Evolutionary conservation across 2,797 vertebrate species (phyloP).

Genomic region (Sebastolobus altivelis): DNA sequence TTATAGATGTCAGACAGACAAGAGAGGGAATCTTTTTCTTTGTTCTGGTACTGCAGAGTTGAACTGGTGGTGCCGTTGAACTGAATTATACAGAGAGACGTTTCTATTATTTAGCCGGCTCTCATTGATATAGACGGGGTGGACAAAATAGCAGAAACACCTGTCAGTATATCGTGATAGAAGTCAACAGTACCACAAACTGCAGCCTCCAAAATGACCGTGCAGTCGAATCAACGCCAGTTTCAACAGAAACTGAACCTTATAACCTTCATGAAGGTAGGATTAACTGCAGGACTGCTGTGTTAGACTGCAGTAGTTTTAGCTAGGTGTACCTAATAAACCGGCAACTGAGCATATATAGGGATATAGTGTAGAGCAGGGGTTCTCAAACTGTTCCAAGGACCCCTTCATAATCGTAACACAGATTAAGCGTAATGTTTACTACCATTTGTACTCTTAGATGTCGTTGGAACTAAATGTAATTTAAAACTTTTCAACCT

Average conservation of each 20-base stretch:
- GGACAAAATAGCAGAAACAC: background rate
- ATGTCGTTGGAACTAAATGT: too few relatives aligned
- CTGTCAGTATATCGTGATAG: background rate
- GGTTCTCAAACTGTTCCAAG: too few relatives aligned
- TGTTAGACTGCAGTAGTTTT: background rate
- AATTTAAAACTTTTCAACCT: too few relatives aligned
- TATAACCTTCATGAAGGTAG: too few relatives aligned
- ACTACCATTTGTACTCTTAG: too few relatives aligned
- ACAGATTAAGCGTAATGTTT: too few relatives aligned
- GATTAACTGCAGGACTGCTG: background rate
- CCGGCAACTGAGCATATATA: background rate
- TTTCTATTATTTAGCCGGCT: background rate
- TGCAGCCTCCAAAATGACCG: background rate
- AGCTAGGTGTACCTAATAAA: background rate
- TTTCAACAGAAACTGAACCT: background rate
- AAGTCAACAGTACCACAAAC: background rate
- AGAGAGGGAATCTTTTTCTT: background rate
- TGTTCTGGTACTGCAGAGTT: background rate
- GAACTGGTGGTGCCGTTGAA: background rate
- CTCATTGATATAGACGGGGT: background rate
- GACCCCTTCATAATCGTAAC: too few relatives aligned
- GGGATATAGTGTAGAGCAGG: background rate
- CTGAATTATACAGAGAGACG: background rate
- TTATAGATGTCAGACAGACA: conserved; percentile 7
- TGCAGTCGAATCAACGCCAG: background rate